Percentiles rank a stretch among this genome's conserved stretches.
phyloP scores from a whole-genome alignment of 2,888 invertebrate genomes.

The Heliothis peltigera region DNA sequence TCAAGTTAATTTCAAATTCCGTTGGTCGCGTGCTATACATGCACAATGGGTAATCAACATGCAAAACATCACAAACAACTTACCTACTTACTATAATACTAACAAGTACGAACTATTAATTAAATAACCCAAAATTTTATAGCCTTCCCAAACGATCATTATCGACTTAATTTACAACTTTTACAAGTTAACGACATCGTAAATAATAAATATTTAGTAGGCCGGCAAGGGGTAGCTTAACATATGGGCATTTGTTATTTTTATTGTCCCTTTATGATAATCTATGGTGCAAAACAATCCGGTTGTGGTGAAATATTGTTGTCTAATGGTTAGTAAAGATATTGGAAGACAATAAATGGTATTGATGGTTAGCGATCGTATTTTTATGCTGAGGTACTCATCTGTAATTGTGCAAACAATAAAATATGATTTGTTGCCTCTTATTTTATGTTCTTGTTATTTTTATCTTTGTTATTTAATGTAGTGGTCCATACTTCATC shows the following conservation, averaged over 20 bases:
- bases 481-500: too few species aligned
- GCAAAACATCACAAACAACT: slow-evolving; percentile 47
- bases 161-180: slow-evolving; percentile 78
- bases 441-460: background rate
- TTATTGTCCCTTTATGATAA: slow-evolving; percentile 52
- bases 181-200: slow-evolving; percentile 79
- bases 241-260: slow-evolving; percentile 50
- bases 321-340: background rate
- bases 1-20: slow-evolving; percentile 47
- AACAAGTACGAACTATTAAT: slow-evolving; percentile 57
- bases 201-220: slow-evolving; percentile 71
- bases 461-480: background rate
- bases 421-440: background rate
- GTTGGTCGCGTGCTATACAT: slow-evolving; percentile 49
- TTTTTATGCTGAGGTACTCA: background rate
- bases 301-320: slow-evolving; percentile 20
- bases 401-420: background rate
- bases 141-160: slow-evolving; percentile 65
- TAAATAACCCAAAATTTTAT: slow-evolving; percentile 67
- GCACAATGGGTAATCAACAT: slow-evolving; percentile 56
- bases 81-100: slow-evolving; percentile 16
- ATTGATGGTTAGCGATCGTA: background rate
- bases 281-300: slow-evolving; percentile 43
- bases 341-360: background rate
- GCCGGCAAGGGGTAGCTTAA: slow-evolving; percentile 55